Percentiles rank a stretch among this genome's conserved stretches.
These are phyloP conservation scores for Daubentonia madagascariensis DNA, from an alignment of 2,113 vertebrate genomes.

Conservation along the genomic window DNA sequence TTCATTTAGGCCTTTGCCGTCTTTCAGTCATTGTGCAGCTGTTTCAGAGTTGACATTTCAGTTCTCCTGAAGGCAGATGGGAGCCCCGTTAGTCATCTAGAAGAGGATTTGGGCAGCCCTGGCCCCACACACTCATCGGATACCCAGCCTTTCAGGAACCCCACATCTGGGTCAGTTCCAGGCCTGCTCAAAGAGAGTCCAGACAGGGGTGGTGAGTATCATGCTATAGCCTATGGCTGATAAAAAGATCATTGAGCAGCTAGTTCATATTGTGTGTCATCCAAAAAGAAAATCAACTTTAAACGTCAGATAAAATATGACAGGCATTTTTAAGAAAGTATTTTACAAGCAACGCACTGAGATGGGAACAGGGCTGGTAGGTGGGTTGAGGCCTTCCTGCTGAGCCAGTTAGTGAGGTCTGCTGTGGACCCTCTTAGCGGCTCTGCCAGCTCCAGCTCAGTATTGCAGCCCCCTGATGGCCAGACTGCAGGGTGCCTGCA, in stretches of 20 bases:
- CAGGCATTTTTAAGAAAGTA: constrained; percentile 29
- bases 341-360: background rate
- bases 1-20: background rate
- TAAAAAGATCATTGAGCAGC: constrained; percentile 43
- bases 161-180: fast-evolving
- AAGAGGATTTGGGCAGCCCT: background rate
- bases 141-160: background rate
- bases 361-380: background rate
- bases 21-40: background rate
- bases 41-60: background rate
- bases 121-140: background rate
- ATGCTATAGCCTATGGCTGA: background rate
- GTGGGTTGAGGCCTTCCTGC: background rate
- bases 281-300: constrained; percentile 63
- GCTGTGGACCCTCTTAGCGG: background rate
- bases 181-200: background rate
- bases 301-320: constrained; percentile 37
- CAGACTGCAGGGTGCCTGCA: constrained; percentile 6
- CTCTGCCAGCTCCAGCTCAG: background rate
- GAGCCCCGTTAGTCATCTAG: background rate
- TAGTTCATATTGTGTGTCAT: background rate
- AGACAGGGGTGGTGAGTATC: fast-evolving
- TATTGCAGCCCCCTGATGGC: background rate
- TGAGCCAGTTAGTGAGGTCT: background rate
- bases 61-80: background rate